Conservation (phyloP, 2,888 invertebrate species). For the Mimachlamys varia region DNA sequence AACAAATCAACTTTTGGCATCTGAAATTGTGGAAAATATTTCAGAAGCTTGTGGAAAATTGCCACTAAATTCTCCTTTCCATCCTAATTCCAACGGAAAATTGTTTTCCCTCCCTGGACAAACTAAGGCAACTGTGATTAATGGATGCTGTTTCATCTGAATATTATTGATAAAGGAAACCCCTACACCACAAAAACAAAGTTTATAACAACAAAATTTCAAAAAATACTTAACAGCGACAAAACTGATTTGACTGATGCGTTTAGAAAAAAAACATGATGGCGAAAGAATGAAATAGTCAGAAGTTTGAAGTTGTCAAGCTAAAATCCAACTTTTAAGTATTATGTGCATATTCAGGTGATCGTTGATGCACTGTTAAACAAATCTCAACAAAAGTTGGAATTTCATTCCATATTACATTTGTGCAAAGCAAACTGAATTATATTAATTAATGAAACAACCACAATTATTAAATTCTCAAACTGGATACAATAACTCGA, state of each 20-base stretch:
- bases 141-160: too few relatives aligned
- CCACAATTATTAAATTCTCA: background rate
- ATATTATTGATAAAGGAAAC: too few relatives aligned
- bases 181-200: too few relatives aligned
- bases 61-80: too few relatives aligned
- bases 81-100: too few relatives aligned
- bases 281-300: background rate
- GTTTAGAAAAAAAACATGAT: background rate
- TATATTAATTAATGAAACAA: background rate
- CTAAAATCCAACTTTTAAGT: background rate
- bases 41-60: too few relatives aligned
- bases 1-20: too few relatives aligned
- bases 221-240: too few relatives aligned
- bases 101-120: too few relatives aligned
- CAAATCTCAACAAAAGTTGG: background rate
- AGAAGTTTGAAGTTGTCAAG: background rate
- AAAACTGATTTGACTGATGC: background rate
- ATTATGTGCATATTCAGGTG: background rate
- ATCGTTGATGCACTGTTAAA: background rate
- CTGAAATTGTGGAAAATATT: too few relatives aligned
- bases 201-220: too few relatives aligned
- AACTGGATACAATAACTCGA: background rate
- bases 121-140: too few relatives aligned
- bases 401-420: slow-evolving; percentile 1
- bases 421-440: background rate